Evolutionary conservation across 2,113 vertebrate species (phyloP).

Genomic region (Nematolebias whitei): DNA sequence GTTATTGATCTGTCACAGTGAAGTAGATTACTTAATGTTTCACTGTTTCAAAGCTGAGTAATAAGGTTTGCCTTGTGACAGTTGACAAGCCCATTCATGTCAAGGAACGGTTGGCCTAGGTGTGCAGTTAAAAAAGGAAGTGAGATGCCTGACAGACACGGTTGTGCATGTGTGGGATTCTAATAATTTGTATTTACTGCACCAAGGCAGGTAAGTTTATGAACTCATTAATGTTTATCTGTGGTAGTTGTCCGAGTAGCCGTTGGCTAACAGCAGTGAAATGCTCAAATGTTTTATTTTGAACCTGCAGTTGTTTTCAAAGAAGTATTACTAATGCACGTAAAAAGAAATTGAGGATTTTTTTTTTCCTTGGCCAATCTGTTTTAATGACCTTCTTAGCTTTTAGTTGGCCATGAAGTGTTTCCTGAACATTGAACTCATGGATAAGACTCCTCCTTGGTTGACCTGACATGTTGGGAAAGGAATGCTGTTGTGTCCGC

Average conservation of each 20-base stretch:
- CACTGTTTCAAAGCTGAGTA: constrained; percentile 31
- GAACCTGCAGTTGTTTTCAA: not conserved
- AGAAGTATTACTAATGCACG: constrained; percentile 29
- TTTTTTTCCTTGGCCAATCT: constrained; percentile 55
- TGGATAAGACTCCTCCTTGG: constrained; percentile 63
- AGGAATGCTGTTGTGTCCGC: constrained; percentile 80
- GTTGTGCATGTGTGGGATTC: constrained; percentile 46
- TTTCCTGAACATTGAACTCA: constrained; percentile 53
- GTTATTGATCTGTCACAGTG: not conserved
- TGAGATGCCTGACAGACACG: constrained; percentile 60
- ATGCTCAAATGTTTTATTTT: constrained; percentile 1
- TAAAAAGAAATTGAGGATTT: constrained; percentile 8
- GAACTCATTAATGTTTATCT: constrained; percentile 11
- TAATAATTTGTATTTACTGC: constrained; percentile 36
- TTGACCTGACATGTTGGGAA: constrained; percentile 79
- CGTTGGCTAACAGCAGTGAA: not conserved
- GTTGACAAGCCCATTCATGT: constrained; percentile 75
- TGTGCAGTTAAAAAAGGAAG: constrained; percentile 49
- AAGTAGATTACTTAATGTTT: constrained; percentile 14
- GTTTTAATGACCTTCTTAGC: constrained; percentile 52
- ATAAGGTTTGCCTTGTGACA: constrained; percentile 19
- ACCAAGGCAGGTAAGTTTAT: constrained; percentile 58
- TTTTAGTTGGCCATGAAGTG: constrained; percentile 49
- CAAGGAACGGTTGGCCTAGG: constrained; percentile 43
- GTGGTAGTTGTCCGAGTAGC: not conserved